phyloP scores from a whole-genome alignment of 2,113 vertebrate species.

The Oreotrochilus melanogaster region DNA sequence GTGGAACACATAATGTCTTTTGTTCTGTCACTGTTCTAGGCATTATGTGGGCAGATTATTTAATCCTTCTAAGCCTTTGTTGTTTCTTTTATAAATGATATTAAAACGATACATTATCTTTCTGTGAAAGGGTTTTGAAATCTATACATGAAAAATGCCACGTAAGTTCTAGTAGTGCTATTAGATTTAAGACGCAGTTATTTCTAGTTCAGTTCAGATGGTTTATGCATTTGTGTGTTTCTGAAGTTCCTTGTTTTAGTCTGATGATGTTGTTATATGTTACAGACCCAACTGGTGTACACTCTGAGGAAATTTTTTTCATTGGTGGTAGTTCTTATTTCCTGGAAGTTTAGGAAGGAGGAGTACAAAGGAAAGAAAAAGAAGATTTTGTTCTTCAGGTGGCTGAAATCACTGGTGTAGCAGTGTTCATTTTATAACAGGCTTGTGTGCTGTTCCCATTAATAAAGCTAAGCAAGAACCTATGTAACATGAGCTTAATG shows the following conservation, averaged over 20 bases:
- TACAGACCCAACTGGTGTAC: neutral
- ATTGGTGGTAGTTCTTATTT: neutral
- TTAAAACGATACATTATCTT: neutral
- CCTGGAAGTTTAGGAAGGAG: neutral
- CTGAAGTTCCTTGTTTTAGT: neutral
- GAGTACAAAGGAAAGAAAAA: neutral
- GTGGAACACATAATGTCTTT: neutral
- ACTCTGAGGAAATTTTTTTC: fast-evolving
- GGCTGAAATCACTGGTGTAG: neutral
- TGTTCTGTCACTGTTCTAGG: neutral
- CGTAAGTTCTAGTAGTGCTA: neutral
- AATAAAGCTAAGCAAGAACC: neutral
- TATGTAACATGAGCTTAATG: neutral
- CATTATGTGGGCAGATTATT: neutral
- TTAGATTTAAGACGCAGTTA: neutral
- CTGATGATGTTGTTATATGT: neutral
- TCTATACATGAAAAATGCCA: fast-evolving
- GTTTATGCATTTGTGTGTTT: neutral
- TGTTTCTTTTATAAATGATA: neutral
- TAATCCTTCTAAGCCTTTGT: neutral
- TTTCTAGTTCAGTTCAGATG: neutral
- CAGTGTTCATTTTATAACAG: neutral
- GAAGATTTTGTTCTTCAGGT: neutral
- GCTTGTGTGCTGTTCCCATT: neutral
- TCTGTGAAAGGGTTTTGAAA: neutral